A percentile compares a stretch with the other conserved stretches of the same genome.
These are phyloP conservation scores for Ceratotherium simum DNA, from an alignment of 2,113 vertebrate genomes.

Conservation along the genomic window DNA sequence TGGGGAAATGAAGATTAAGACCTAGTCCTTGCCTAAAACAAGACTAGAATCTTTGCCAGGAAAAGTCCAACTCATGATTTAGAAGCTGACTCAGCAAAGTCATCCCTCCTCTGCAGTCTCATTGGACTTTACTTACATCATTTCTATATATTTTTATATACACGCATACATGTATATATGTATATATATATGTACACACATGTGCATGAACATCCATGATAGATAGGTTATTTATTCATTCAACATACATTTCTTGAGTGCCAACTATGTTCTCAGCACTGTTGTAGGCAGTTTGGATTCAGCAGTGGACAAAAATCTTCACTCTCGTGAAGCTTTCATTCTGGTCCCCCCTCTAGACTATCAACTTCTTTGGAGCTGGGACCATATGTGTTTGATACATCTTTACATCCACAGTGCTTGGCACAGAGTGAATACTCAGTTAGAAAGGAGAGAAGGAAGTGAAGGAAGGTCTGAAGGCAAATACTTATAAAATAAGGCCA, in stretches of 20 bases:
- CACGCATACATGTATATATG: not conserved
- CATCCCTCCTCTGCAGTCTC: not conserved
- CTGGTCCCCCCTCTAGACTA: not conserved
- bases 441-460: not conserved
- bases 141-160: not conserved
- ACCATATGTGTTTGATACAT: not conserved
- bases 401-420: not conserved
- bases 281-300: not conserved
- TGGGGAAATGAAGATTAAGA: not conserved
- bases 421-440: not conserved
- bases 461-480: not conserved
- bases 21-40: not conserved
- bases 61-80: not conserved
- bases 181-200: not conserved
- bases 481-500: not conserved
- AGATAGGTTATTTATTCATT: not conserved
- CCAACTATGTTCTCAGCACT: not conserved
- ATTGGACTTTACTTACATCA: not conserved
- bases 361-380: not conserved
- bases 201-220: not conserved
- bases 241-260: not conserved
- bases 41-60: not conserved
- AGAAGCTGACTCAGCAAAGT: not conserved
- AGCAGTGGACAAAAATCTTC: not conserved
- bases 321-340: not conserved